A percentile compares a stretch with the other conserved stretches of the same genome.
phyloP scores from a whole-genome alignment of 2,113 vertebrate species.

The Holacanthus passer region DNA sequence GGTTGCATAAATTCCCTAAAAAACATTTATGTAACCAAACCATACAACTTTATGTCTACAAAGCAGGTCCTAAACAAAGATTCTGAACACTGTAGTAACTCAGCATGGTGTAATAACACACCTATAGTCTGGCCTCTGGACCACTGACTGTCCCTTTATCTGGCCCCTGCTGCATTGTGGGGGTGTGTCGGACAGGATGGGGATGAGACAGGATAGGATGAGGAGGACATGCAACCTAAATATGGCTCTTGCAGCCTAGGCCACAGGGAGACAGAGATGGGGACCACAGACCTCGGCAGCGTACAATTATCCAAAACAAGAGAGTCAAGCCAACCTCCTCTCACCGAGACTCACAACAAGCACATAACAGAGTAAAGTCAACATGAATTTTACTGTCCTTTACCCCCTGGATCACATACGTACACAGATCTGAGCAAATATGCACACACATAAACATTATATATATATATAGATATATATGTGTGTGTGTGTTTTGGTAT shows the following conservation, averaged over 20 bases:
- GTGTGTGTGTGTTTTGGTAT: not conserved
- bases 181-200: constrained; percentile 65
- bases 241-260: constrained; percentile 81
- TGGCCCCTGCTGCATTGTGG: constrained; percentile 51
- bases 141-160: constrained; percentile 30
- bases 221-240: constrained; percentile 83
- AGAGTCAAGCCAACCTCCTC: constrained; percentile 82
- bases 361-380: constrained; percentile 69
- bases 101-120: constrained; percentile 8
- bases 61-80: constrained; percentile 51
- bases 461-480: not conserved
- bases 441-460: constrained; percentile 16
- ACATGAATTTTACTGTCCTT: constrained; percentile 64
- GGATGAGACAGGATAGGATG: constrained; percentile 79
- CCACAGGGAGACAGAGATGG: constrained; percentile 86
- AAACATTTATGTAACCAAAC: constrained; percentile 60
- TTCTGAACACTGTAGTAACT: not conserved
- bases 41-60: constrained; percentile 45
- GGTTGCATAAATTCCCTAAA: constrained; percentile 60
- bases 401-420: constrained; percentile 54
- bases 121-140: constrained; percentile 26
- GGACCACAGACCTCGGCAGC: constrained; percentile 85
- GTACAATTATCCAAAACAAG: constrained; percentile 89
- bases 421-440: constrained; percentile 47
- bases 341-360: constrained; percentile 79